phyloP scores from a whole-genome alignment of 2,888 invertebrate species.

The Sminthurinus aureus region DNA sequence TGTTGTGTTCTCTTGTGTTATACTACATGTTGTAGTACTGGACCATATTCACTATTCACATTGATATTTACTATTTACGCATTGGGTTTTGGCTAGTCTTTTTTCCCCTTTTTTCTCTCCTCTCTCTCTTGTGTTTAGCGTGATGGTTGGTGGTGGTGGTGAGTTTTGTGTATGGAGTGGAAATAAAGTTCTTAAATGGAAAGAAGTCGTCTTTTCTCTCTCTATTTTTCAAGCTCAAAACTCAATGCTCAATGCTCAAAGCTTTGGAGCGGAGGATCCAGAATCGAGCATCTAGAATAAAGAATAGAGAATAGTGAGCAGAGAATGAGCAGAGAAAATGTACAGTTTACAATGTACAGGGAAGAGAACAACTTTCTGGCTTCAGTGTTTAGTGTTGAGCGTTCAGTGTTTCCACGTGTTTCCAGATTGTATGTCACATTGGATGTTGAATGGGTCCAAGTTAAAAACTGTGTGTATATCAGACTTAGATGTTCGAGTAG shows the following conservation, averaged over 20 bases:
- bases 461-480: conserved; percentile 17
- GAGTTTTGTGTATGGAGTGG: not conserved
- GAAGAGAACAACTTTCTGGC: conserved; percentile 22
- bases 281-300: too few species aligned
- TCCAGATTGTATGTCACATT: conserved; percentile 32
- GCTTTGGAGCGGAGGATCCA: not conserved
- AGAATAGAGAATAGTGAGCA: too few species aligned
- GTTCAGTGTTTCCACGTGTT: conserved; percentile 24
- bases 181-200: conserved; percentile 23
- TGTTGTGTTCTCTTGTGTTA: too few species aligned
- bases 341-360: not conserved
- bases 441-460: conserved; percentile 22
- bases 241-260: too few species aligned
- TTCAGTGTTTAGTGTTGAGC: not conserved
- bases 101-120: not conserved
- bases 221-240: too few species aligned
- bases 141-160: conserved; percentile 2
- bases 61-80: too few species aligned
- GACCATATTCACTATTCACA: not conserved
- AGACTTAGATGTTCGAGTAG: not conserved
- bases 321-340: too few species aligned
- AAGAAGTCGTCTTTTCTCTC: conserved; percentile 1
- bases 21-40: too few species aligned
- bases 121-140: not conserved
- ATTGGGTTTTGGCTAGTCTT: not conserved